Evolutionary conservation across 2,113 vertebrate genomes (phyloP).

Genomic region (Macaca mulatta): DNA sequence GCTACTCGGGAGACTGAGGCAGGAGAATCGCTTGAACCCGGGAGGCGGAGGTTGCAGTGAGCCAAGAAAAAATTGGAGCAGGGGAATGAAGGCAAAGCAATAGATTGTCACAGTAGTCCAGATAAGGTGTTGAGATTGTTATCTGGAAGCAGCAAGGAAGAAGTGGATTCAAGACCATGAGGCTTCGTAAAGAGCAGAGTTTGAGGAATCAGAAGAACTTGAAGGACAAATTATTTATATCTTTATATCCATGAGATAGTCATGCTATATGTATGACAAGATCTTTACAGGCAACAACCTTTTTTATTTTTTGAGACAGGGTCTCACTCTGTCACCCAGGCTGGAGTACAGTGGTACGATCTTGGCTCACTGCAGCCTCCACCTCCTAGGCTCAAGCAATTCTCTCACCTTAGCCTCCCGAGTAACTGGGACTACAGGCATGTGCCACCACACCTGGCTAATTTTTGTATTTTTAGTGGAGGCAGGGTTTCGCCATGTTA

Average conservation of each 20-base stretch:
- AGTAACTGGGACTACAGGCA: too few species aligned
- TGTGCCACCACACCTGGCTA: too few species aligned
- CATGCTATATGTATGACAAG: neutral
- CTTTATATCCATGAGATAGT: neutral
- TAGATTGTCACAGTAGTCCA: neutral
- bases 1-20: too few species aligned
- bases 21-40: too few species aligned
- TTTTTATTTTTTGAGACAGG: neutral
- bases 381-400: too few species aligned
- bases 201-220: neutral
- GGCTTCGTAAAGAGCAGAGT: neutral
- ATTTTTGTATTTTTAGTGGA: too few species aligned
- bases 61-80: neutral
- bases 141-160: neutral
- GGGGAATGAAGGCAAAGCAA: neutral
- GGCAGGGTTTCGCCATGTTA: too few species aligned
- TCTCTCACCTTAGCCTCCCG: too few species aligned
- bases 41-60: too few species aligned
- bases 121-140: neutral
- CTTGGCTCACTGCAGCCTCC: too few species aligned
- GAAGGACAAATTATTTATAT: constrained; percentile 26
- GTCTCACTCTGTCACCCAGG: too few species aligned
- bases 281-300: neutral
- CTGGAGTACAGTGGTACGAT: too few species aligned
- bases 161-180: neutral